phyloP scores from a whole-genome alignment of 2,888 invertebrate genomes.

The Andrena hattorfiana region DNA sequence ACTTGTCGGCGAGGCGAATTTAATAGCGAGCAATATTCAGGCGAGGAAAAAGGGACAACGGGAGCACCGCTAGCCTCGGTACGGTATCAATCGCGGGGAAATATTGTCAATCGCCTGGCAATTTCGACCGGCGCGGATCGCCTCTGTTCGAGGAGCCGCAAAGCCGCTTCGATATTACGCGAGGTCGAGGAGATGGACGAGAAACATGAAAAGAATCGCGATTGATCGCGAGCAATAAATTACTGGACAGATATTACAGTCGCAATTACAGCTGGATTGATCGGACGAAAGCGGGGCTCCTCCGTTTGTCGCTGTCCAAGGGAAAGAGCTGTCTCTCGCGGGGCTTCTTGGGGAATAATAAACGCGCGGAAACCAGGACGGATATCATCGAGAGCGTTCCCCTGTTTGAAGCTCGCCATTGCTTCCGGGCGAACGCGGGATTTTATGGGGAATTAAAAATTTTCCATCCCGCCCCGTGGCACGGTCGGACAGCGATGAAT shows the following conservation, averaged over 20 bases:
- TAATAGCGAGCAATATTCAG: constrained; percentile 55
- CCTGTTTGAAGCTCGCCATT: constrained; percentile 45
- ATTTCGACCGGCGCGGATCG: constrained; percentile 60
- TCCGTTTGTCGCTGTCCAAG: constrained; percentile 2
- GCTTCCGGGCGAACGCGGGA: constrained; percentile 70
- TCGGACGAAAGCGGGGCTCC: neutral
- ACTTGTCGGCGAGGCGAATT: constrained; percentile 32
- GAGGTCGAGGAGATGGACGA: constrained; percentile 45
- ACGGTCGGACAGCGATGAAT: constrained; percentile 72
- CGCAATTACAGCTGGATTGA: constrained; percentile 16
- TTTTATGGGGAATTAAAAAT: constrained; percentile 80
- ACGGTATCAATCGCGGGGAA: constrained; percentile 68
- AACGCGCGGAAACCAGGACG: constrained; percentile 13
- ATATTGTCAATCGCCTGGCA: constrained; percentile 70
- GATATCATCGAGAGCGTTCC: constrained; percentile 10
- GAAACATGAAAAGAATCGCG: constrained; percentile 41
- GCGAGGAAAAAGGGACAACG: neutral
- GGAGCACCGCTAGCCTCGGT: constrained; percentile 2
- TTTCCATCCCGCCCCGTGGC: constrained; percentile 64
- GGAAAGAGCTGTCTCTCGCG: neutral
- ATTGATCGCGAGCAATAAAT: constrained; percentile 44
- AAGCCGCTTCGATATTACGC: constrained; percentile 61
- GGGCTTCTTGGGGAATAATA: constrained; percentile 14
- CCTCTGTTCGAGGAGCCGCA: constrained; percentile 42
- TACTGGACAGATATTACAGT: constrained; percentile 44